A percentile compares a stretch with the other conserved stretches of the same genome.
Conservation (phyloP, 2,113 vertebrate species). For the Zosterops lateralis region DNA sequence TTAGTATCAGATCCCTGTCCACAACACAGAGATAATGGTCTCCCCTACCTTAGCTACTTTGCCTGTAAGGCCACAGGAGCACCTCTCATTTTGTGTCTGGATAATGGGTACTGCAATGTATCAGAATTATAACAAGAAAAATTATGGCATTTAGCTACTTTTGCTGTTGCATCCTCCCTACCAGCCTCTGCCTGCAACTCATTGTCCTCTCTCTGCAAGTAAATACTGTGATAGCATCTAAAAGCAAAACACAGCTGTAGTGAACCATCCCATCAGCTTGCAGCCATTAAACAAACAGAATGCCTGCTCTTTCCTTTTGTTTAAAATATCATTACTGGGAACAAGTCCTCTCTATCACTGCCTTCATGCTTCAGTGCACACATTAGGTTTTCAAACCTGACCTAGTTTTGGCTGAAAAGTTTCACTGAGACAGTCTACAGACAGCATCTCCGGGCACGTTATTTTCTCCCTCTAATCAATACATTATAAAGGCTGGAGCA, state of each 20-base stretch:
- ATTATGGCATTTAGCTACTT: not conserved
- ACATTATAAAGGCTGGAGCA: not conserved
- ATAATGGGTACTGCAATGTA: not conserved
- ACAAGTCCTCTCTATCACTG: not conserved
- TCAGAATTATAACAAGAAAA: constrained; percentile 5
- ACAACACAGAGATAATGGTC: not conserved
- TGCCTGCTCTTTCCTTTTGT: not conserved
- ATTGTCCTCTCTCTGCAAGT: not conserved
- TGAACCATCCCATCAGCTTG: not conserved
- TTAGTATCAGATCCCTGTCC: not conserved
- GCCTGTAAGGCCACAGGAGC: not conserved
- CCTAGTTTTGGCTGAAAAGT: constrained; percentile 33
- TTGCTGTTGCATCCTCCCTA: not conserved
- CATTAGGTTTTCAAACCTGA: not conserved
- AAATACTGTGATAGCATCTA: not conserved
- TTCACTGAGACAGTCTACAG: not conserved
- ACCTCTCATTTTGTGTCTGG: not conserved
- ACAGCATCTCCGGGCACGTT: accelerated
- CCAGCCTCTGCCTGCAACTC: not conserved
- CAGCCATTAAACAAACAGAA: constrained; percentile 38
- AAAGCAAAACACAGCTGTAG: constrained; percentile 30
- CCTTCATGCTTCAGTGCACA: constrained; percentile 1
- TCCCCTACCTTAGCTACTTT: not conserved
- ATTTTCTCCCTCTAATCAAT: not conserved
- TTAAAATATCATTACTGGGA: constrained; percentile 27